These are phyloP conservation scores for Corvus hawaiiensis DNA, from an alignment of 2,113 vertebrate genomes.

Conservation along the genomic window DNA sequence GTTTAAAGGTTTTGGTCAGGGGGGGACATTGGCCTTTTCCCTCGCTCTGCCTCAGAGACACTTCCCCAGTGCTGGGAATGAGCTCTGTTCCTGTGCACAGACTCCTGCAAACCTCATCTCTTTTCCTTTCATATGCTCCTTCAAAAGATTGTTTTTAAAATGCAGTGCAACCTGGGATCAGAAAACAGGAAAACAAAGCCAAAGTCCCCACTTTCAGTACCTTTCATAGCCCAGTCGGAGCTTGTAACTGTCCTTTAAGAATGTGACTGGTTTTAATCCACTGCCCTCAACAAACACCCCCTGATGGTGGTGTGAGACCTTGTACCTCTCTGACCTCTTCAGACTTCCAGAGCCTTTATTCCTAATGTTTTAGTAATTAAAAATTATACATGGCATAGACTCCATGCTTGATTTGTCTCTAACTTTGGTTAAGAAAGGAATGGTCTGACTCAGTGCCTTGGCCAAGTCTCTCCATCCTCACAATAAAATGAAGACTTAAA, in stretches of 20 bases:
- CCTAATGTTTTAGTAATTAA: neutral
- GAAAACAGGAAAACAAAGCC: neutral
- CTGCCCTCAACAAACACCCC: neutral
- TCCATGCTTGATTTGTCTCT: neutral
- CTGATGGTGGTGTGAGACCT: neutral
- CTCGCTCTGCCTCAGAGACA: neutral
- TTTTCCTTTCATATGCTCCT: neutral
- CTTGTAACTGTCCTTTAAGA: neutral
- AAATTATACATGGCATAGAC: neutral
- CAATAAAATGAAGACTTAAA: neutral
- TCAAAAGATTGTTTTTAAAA: neutral
- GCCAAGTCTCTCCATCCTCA: neutral
- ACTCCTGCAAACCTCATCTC: neutral
- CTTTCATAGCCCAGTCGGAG: neutral
- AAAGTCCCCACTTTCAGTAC: neutral
- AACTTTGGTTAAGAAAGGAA: neutral
- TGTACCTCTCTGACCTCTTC: neutral
- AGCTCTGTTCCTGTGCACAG: neutral
- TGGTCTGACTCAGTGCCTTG: neutral
- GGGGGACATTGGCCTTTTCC: neutral
- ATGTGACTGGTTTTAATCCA: neutral
- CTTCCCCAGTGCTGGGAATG: neutral
- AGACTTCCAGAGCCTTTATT: neutral
- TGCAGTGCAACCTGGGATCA: neutral
- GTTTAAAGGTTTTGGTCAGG: neutral